Evolutionary conservation across 1,140 invertebrate species (phyloP), one percentile per base, ranked within the genome.

Genomic region (Hydropsyche tenuis): DNA sequence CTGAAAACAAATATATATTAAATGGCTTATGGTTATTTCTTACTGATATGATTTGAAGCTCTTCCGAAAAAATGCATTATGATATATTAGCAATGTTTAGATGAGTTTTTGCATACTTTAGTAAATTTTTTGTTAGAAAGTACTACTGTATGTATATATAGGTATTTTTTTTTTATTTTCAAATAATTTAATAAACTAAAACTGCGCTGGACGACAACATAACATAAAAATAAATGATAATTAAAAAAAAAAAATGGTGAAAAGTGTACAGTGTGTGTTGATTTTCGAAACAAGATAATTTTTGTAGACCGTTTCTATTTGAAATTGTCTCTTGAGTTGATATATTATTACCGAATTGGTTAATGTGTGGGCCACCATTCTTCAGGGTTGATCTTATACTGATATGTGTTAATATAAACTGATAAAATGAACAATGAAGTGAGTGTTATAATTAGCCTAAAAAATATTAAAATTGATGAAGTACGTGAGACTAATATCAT

Each of bases 101-200:
- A 74, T 74, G 72, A 51, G 68, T 76, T 76, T 60, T 56, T 73
- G 69, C 64, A 53, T 45, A 73, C 51, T 76, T 76, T 74, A 74
- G 75, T 43, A 69, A 74, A 25, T 9, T 37, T 77, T 77, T 76
- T 73, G 46, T 74, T 77, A 43, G 63, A 72, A 45, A 1, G 7
- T 66, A 63, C 62, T 68, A 72, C n/a, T n/a, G n/a, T n/a, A n/a
- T n/a, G n/a, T n/a, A n/a, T n/a, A n/a, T n/a, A 37, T 37, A 9
- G 3, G 9, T 37, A 37, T 37, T 37, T 37, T 37, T 37, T 68
- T 48, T 68, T 66, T 37, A 66, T n/a, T n/a, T n/a, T n/a, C n/a
- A 66, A 66, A n/a, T 37, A 66, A 66, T 53, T 22, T 25, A 22
- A 25, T 25, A 23, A 18, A 60, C 56, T 25, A 25, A 23, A 22